These are phyloP conservation scores for Periplaneta americana DNA, from an alignment of 1,140 invertebrate genomes.

Conservation along the genomic window DNA sequence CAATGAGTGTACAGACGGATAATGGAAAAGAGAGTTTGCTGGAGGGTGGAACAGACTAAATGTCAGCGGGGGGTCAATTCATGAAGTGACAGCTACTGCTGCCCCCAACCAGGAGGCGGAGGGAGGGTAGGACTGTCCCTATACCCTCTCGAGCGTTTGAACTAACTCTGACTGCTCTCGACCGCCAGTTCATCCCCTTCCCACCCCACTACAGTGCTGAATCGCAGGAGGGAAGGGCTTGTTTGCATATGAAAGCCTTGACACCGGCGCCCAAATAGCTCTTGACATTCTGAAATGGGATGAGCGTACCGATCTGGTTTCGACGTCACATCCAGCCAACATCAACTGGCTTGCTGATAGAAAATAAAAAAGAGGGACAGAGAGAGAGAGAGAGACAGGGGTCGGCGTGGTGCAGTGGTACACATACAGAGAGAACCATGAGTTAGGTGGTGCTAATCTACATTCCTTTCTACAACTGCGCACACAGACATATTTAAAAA, in stretches of 20 bases:
- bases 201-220: not conserved
- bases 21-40: not conserved
- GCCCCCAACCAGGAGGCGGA: no score
- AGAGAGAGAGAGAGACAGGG: no score
- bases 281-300: constrained; percentile 4
- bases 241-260: constrained; percentile 13
- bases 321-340: constrained; percentile 11
- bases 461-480: not conserved
- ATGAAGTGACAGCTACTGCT: not conserved
- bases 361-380: not conserved
- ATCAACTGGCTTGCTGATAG: not conserved
- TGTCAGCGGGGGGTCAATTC: not conserved
- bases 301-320: constrained; percentile 2
- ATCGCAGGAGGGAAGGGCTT: not conserved
- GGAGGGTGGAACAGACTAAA: not conserved
- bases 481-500: not conserved
- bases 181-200: not conserved
- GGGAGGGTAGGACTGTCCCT: not conserved
- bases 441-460: not conserved
- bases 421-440: no score
- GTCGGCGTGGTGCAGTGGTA: not conserved
- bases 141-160: not conserved
- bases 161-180: not conserved
- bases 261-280: constrained; percentile 10
- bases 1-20: not conserved